Evolutionary conservation across 2,888 invertebrate species (phyloP).

Genomic region (Nemotelus pantherinus): DNA sequence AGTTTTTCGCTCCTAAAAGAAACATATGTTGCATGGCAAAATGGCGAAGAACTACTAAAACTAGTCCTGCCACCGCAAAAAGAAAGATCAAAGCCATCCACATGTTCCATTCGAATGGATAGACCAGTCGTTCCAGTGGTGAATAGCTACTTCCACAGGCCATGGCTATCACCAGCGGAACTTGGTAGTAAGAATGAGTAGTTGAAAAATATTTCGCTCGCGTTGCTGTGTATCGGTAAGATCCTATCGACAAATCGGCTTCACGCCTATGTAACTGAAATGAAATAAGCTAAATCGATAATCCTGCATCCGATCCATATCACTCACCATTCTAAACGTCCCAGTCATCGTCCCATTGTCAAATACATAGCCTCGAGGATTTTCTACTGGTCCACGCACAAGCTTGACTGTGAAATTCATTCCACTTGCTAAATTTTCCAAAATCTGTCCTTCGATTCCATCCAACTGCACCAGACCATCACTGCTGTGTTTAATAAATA

Average conservation of each 20-base stretch:
- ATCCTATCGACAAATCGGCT: slow-evolving; percentile 58
- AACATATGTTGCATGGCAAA: slow-evolving; percentile 33
- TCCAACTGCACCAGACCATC: slow-evolving; percentile 48
- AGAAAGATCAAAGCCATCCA: slow-evolving; percentile 52
- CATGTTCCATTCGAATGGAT: slow-evolving; percentile 53
- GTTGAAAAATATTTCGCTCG: slow-evolving; percentile 47
- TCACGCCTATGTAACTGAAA: slow-evolving; percentile 53
- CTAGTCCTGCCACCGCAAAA: background rate
- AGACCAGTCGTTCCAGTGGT: slow-evolving; percentile 53
- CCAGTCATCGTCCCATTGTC: slow-evolving; percentile 52
- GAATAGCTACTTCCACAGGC: slow-evolving; percentile 49
- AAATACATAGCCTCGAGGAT: slow-evolving; percentile 51
- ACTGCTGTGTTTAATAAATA: slow-evolving; percentile 3
- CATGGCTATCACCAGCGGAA: slow-evolving; percentile 53
- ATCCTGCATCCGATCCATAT: background rate
- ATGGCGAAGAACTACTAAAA: slow-evolving; percentile 3
- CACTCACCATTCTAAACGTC: slow-evolving; percentile 55
- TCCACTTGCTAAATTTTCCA: slow-evolving; percentile 54
- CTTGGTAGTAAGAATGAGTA: slow-evolving; percentile 54
- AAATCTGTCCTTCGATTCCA: slow-evolving; percentile 58
- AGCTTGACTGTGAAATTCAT: slow-evolving; percentile 57
- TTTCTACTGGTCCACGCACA: slow-evolving; percentile 48
- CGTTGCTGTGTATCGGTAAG: slow-evolving; percentile 52
- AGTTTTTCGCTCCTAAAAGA: slow-evolving; percentile 50
- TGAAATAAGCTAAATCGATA: background rate